A percentile compares a stretch with the other conserved stretches of the same genome.
Evolutionary conservation across 2,888 invertebrate species (phyloP).

Genomic region (Zhuqinia jingwanae): DNA sequence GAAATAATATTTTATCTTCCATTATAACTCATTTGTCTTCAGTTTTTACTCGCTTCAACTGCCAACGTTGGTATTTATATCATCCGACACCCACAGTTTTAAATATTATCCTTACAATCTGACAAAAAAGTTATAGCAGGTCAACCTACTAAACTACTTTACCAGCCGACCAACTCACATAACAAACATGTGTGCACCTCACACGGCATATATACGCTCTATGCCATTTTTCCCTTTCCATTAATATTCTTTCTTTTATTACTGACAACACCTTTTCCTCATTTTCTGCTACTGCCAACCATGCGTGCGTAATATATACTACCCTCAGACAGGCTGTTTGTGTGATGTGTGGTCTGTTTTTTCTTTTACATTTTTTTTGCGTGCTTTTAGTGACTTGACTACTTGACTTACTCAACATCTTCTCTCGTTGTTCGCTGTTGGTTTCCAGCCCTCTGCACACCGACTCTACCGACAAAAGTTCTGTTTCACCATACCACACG

Average conservation of each 20-base stretch:
- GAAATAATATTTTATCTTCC: no score
- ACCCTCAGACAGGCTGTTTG: slow-evolving; percentile 4
- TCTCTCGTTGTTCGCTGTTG: slow-evolving; percentile 9
- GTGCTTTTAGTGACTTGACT: slow-evolving; percentile 1
- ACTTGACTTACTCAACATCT: slow-evolving; percentile 22
- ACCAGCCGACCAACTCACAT: no score
- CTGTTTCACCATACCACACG: slow-evolving; percentile 22
- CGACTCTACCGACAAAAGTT: slow-evolving; percentile 18
- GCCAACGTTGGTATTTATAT: no score
- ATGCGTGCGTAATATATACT: not conserved
- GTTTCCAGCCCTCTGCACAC: slow-evolving; percentile 7
- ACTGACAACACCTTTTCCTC: not conserved
- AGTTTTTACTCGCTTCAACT: no score
- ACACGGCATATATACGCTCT: no score
- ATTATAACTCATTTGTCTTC: no score
- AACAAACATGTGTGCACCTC: no score
- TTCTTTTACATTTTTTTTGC: slow-evolving; percentile 15
- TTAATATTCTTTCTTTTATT: not conserved
- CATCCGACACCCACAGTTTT: no score
- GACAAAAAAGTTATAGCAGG: no score
- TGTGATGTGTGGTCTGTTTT: not conserved
- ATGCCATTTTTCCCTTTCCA: no score
- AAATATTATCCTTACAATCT: no score
- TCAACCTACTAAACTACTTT: no score
- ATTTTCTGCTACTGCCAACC: not conserved